These are phyloP conservation scores for Tuta absoluta DNA, from an alignment of 2,888 invertebrate species.

Conservation along the genomic window DNA sequence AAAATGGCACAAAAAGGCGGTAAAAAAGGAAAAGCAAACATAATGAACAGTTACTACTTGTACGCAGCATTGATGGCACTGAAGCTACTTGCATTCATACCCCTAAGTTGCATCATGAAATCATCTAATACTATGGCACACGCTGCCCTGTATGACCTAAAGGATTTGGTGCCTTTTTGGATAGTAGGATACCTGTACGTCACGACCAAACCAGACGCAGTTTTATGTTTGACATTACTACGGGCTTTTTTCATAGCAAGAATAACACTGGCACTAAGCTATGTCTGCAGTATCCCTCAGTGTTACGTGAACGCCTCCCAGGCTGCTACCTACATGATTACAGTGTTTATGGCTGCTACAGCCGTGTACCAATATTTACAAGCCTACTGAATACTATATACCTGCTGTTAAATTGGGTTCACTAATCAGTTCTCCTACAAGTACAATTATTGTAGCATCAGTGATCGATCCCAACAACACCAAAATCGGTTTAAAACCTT, in stretches of 20 bases:
- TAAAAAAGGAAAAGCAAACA: background rate
- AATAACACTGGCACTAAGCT: background rate
- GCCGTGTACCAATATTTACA: conserved; percentile 1
- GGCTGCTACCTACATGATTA: conserved; percentile 11
- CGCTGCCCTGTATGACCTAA: background rate
- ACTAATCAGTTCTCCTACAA: background rate
- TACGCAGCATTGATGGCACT: background rate
- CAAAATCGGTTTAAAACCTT: too few species aligned
- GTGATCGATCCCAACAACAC: background rate
- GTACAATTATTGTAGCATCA: background rate
- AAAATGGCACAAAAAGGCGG: conserved; percentile 2
- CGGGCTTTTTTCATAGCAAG: conserved; percentile 2
- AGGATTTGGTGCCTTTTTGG: conserved; percentile 2
- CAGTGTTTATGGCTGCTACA: background rate
- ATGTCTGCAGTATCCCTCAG: background rate
- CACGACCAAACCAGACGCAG: conserved; percentile 7
- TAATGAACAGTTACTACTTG: conserved; percentile 7
- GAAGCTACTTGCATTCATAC: background rate
- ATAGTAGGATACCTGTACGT: conserved; percentile 2
- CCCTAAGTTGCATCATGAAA: background rate
- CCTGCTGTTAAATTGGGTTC: background rate
- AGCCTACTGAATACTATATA: background rate
- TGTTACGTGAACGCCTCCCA: conserved; percentile 7
- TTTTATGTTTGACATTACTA: background rate
- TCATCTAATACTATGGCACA: background rate